Percentiles rank a stretch among this genome's conserved stretches.
phyloP scores from a whole-genome alignment of 2,797 vertebrate species.

The Tapera naevia region DNA sequence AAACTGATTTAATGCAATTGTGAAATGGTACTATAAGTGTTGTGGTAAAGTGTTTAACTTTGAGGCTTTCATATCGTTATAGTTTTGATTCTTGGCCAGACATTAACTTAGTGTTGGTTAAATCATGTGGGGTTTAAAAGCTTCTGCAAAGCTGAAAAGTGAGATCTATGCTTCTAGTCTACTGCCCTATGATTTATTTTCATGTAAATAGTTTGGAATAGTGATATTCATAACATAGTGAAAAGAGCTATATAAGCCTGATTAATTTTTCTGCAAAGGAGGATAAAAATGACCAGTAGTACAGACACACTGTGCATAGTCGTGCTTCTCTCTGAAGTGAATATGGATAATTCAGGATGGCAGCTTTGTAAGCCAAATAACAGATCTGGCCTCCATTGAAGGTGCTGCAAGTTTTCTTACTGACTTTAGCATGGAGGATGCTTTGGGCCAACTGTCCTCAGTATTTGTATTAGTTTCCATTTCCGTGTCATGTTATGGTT shows the following conservation, averaged over 20 bases:
- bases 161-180: background rate
- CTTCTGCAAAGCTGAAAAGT: background rate
- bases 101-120: background rate
- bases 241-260: background rate
- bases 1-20: background rate
- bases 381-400: accelerated
- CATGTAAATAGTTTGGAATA: background rate
- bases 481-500: background rate
- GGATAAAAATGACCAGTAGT: background rate
- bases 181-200: background rate
- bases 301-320: background rate
- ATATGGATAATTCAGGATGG: background rate
- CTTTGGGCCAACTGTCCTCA: background rate
- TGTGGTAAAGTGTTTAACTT: background rate
- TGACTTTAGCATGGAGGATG: background rate
- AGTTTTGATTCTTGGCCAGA: background rate
- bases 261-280: background rate
- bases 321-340: background rate
- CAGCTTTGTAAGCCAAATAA: background rate
- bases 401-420: background rate
- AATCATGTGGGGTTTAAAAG: background rate
- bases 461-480: background rate
- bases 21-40: background rate
- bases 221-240: background rate
- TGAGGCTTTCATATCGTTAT: background rate